Evolutionary conservation across 2,797 vertebrate species (phyloP).

Genomic region (Hypotaenidia okinawae): DNA sequence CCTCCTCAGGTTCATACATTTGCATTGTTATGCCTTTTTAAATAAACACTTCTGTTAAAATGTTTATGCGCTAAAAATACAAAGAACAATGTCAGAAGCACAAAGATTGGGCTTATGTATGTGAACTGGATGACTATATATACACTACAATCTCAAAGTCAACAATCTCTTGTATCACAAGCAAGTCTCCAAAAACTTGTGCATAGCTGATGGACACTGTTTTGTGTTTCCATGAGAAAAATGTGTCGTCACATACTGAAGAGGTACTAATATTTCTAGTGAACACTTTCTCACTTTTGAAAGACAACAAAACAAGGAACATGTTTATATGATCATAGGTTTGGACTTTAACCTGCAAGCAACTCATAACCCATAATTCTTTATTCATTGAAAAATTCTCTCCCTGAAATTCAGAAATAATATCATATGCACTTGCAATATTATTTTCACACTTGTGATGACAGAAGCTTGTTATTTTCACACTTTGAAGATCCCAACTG

Average conservation of each 20-base stretch:
- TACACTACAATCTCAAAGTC: background rate
- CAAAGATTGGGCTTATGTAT: background rate
- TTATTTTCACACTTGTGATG: background rate
- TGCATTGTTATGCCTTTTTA: constrained; percentile 8
- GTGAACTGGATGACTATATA: background rate
- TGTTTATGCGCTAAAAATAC: background rate
- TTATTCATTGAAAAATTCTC: background rate
- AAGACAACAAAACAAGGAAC: background rate
- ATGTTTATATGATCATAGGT: background rate
- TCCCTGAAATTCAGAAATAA: background rate
- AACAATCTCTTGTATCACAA: background rate
- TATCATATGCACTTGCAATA: background rate
- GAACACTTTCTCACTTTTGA: background rate
- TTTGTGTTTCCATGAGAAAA: background rate
- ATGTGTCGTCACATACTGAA: background rate
- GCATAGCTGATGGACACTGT: background rate
- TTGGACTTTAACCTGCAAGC: background rate
- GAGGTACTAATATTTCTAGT: background rate
- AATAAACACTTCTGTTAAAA: constrained; percentile 45
- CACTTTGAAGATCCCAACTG: background rate
- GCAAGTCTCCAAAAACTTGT: background rate
- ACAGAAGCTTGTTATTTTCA: background rate
- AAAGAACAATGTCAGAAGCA: background rate
- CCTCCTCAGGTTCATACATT: constrained; percentile 41
- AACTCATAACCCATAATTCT: background rate